Evolutionary conservation across 2,113 vertebrate genomes (phyloP).

Genomic region (Sterrhoptilus dennistouni): DNA sequence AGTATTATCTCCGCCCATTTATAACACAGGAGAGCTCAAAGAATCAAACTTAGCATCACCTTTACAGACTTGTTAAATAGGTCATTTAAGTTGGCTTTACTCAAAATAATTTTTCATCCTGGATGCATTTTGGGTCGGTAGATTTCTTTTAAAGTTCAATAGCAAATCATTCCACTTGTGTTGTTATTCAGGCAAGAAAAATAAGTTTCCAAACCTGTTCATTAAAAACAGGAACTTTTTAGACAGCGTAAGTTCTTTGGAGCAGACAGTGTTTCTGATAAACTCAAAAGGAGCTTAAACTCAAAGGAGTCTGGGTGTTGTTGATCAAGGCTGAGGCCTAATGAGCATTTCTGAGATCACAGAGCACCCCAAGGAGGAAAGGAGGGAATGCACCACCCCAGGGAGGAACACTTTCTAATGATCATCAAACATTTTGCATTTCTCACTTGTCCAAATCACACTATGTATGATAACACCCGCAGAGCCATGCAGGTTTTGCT

Average conservation of each 20-base stretch:
- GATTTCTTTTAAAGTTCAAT: not conserved
- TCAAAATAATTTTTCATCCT: not conserved
- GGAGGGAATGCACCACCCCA: not conserved
- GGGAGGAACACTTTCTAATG: not conserved
- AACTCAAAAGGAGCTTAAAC: not conserved
- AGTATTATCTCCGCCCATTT: too few relatives aligned
- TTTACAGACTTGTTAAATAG: not conserved
- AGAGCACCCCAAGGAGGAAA: not conserved
- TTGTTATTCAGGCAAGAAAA: not conserved
- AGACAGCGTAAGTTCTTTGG: not conserved
- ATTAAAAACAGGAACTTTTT: not conserved
- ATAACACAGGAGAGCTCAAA: too few relatives aligned
- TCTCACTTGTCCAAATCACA: not conserved
- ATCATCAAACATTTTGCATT: not conserved
- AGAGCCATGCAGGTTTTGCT: not conserved
- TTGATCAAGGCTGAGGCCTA: not conserved
- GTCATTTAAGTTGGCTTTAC: not conserved
- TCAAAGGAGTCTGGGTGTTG: not conserved
- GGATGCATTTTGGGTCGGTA: rapidly evolving
- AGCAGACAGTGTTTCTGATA: not conserved
- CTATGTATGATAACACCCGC: not conserved
- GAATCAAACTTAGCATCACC: not conserved
- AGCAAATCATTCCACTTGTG: not conserved
- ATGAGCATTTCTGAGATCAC: not conserved
- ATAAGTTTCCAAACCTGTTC: not conserved